phyloP scores from a whole-genome alignment of 2,888 invertebrate genomes.

The Cosmorhoe ocellata region DNA sequence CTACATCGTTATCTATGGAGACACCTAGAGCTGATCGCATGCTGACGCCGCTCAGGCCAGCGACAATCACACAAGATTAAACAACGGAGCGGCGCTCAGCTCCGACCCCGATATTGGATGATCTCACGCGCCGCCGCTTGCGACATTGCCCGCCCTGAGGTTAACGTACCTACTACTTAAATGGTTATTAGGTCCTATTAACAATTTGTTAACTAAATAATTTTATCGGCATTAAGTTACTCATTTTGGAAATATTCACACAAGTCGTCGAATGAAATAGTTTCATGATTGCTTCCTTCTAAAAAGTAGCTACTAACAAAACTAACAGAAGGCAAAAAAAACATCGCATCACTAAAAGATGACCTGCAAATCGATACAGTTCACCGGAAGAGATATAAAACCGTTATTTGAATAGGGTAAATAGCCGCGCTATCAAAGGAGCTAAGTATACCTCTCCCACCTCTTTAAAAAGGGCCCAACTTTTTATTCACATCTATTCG shows the following conservation, averaged over 20 bases:
- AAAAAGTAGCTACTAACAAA: too few relatives aligned
- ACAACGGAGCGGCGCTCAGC: conserved; percentile 3
- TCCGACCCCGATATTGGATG: background rate
- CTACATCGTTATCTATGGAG: background rate
- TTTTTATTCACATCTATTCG: conserved; percentile 34
- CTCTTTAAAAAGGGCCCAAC: conserved; percentile 33
- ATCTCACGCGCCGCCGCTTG: background rate
- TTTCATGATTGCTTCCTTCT: background rate
- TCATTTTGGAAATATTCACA: background rate
- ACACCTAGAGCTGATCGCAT: background rate
- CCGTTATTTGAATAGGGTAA: conserved; percentile 21
- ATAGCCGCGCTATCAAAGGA: conserved; percentile 31
- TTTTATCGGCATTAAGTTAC: background rate
- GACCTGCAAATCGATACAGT: conserved; percentile 2
- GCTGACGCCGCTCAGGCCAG: conserved; percentile 2
- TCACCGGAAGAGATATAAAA: conserved; percentile 10
- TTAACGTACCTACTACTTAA: too few relatives aligned
- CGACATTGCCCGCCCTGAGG: background rate
- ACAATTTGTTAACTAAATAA: too few relatives aligned
- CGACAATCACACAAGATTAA: conserved; percentile 10
- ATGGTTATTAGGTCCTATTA: too few relatives aligned
- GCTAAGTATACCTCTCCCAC: conserved; percentile 19
- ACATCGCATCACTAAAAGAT: background rate
- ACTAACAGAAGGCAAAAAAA: too few relatives aligned
- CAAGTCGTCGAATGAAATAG: conserved; percentile 3